Percentiles rank a stretch among this genome's conserved stretches.
Conservation (phyloP, 2,888 invertebrate species). For the Glaucopsyche alexis region DNA sequence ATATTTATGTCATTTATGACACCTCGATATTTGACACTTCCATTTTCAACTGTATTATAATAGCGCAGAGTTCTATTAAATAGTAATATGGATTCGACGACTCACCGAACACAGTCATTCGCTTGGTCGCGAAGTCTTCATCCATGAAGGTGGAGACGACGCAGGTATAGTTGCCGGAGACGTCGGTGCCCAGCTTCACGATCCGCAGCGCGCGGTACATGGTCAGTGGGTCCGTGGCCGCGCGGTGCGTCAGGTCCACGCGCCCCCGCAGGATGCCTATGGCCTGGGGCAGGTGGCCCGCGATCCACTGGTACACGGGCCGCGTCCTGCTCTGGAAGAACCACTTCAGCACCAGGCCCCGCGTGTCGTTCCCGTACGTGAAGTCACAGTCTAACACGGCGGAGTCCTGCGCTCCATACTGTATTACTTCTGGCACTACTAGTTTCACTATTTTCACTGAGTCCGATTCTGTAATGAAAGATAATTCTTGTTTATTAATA, state of each 20-base stretch:
- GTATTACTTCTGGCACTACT: constrained; percentile 81
- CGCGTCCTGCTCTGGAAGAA: constrained; percentile 83
- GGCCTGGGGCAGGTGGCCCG: constrained; percentile 82
- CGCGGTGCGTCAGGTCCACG: constrained; percentile 83
- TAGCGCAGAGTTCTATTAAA: no score
- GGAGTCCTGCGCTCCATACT: constrained; percentile 81
- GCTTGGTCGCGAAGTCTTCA: constrained; percentile 83
- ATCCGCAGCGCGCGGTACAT: constrained; percentile 87
- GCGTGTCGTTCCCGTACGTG: constrained; percentile 80
- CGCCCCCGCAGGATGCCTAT: constrained; percentile 78
- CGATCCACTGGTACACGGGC: constrained; percentile 90
- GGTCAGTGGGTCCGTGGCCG: constrained; percentile 83
- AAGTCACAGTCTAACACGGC: constrained; percentile 88
- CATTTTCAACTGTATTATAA: no score
- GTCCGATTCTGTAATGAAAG: constrained; percentile 74
- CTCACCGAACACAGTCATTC: constrained; percentile 85
- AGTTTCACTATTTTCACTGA: constrained; percentile 82
- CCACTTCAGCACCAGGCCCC: constrained; percentile 88
- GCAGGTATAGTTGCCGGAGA: constrained; percentile 87
- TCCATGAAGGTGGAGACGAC: constrained; percentile 85
- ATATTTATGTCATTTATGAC: no score
- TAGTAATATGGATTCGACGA: constrained; percentile 35
- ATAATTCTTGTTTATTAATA: constrained; percentile 28
- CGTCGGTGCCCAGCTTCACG: constrained; percentile 84
- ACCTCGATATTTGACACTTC: no score